Base-by-base conservation (phyloP, 1,140 invertebrate species). In the Zaprionus camerounensis region DNA sequence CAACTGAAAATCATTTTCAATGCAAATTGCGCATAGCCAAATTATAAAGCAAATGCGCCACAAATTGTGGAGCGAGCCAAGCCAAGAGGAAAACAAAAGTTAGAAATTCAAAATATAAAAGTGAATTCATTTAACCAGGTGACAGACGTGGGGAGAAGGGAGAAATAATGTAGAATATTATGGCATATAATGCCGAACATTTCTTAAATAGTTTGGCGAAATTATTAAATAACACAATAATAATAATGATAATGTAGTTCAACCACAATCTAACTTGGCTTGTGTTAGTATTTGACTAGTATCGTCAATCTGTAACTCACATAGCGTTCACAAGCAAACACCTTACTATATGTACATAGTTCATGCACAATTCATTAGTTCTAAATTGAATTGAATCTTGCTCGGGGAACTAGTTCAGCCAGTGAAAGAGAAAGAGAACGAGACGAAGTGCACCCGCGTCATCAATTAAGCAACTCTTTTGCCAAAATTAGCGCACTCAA, bases 401-500 rank as follows among this genome's bases (percentile, higher is more conserved):
- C 46, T 58, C 24, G 34, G 3, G 24, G 22, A 61, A 49, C 22
- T 38, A 31, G 24, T 66, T 69, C 56, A 17, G n/a, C n/a, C 15
- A 46, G 38, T 26, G 26, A 44, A 56, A 26, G 20, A 6, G 57
- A 26, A 34, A 1, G 34, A 41, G 44, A 36, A 13, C 12, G 59
- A 38, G 12, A 7, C 11, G 53, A 3, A 56, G 53, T 56, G 53
- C 53, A 56, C 13, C 46, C 20, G 51, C 61, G 77, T 78, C 83
- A 86, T 86, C 82, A 86, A 86, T 86, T 86, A 86, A 68, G 67
- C 78, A 88, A 88, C 78, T 85, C 81, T 81, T 88, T 88, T 88
- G 81, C 78, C 78, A 85, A 88, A 88, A 88, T 88, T 88, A 88
- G 84, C 84, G 81, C 85, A 90, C 81, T 88, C 85, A 88, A 88